A percentile compares a stretch with the other conserved stretches of the same genome.
Evolutionary conservation across 2,113 vertebrate species (phyloP).

Genomic region (Poeciliopsis occidentalis): DNA sequence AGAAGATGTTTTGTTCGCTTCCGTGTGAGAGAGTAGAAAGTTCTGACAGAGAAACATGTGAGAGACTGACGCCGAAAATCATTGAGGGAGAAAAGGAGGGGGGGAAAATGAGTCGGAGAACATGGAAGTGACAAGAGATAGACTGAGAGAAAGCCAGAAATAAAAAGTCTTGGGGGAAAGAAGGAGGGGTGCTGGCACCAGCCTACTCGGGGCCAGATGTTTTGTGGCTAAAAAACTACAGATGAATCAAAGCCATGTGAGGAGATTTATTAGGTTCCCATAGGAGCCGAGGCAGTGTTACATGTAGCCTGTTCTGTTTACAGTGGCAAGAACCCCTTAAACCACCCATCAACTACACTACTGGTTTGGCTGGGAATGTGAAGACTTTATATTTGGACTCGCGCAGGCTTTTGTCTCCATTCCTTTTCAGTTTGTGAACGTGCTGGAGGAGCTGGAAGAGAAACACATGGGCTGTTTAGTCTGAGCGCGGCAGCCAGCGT

Average conservation of each 20-base stretch:
- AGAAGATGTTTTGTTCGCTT: neutral
- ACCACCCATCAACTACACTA: constrained; percentile 80
- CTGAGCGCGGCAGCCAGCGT: constrained; percentile 71
- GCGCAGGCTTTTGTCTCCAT: constrained; percentile 75
- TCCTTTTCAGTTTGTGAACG: constrained; percentile 59
- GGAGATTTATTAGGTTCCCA: constrained; percentile 82
- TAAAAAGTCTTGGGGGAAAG: constrained; percentile 36
- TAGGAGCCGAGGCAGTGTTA: constrained; percentile 79
- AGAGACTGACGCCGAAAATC: constrained; percentile 56
- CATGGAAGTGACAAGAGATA: constrained; percentile 68
- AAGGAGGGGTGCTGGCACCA: constrained; percentile 73
- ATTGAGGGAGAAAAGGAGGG: constrained; percentile 38
- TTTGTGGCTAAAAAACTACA: constrained; percentile 81
- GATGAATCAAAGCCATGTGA: constrained; percentile 83
- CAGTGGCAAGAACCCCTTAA: constrained; percentile 78
- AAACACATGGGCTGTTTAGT: constrained; percentile 75
- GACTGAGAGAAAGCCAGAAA: constrained; percentile 49
- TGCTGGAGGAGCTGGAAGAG: constrained; percentile 71
- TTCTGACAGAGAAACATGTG: constrained; percentile 34
- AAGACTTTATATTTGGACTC: constrained; percentile 80
- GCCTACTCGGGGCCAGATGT: constrained; percentile 78
- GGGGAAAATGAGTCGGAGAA: constrained; percentile 56
- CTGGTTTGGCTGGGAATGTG: constrained; percentile 79
- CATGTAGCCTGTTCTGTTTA: constrained; percentile 79
- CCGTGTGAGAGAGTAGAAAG: neutral